Percentiles rank a stretch among this genome's conserved stretches.
Conservation (phyloP, 2,113 vertebrate genomes). For the Suncus etruscus region DNA sequence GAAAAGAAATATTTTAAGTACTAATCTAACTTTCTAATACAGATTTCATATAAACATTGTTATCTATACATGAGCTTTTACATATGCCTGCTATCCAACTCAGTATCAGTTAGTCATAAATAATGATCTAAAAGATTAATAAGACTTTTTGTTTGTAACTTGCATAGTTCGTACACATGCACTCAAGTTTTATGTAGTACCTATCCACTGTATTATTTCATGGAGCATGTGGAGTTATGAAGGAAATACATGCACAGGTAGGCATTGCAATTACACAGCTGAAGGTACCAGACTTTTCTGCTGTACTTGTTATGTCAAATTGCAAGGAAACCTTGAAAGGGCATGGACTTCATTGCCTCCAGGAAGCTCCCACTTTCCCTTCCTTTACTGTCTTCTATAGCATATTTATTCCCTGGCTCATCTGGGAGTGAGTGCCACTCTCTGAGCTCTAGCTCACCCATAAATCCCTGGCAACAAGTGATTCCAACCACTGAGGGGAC, state of each 20-base stretch:
- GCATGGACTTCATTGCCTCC: fast-evolving
- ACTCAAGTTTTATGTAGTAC: neutral
- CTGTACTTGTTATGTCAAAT: neutral
- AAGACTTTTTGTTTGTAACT: too few species aligned
- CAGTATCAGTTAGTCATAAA: neutral
- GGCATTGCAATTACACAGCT: neutral
- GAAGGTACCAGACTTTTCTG: neutral
- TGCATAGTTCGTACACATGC: too few species aligned
- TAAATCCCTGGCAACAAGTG: neutral
- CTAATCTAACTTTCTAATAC: conserved; percentile 17
- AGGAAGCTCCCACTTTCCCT: neutral
- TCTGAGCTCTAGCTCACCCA: too few species aligned
- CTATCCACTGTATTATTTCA: neutral
- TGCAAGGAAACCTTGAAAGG: neutral
- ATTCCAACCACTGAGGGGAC: neutral
- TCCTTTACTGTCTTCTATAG: too few species aligned
- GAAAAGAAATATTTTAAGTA: neutral
- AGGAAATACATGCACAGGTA: neutral
- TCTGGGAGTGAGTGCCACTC: neutral
- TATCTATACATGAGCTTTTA: too few species aligned
- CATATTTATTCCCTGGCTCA: neutral
- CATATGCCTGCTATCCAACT: neutral
- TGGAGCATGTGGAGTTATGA: neutral
- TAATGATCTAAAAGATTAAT: neutral
- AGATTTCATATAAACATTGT: neutral